phyloP scores from a whole-genome alignment of 2,888 invertebrate species.

The Octonoba sinensis region DNA sequence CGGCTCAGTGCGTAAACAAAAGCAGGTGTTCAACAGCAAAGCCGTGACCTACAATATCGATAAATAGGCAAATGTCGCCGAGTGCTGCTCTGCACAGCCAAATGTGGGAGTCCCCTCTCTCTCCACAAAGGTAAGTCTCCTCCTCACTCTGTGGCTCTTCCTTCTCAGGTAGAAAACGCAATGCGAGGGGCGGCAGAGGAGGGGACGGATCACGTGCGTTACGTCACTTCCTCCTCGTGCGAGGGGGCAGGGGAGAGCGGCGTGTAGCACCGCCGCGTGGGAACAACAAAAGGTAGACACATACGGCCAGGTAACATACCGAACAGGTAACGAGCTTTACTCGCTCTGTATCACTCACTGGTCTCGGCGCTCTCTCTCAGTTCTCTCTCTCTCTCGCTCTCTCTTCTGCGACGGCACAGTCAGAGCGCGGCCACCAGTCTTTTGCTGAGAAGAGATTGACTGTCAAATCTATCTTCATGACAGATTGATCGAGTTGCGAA shows the following conservation, averaged over 20 bases:
- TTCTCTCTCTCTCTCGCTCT: slow-evolving; percentile 14
- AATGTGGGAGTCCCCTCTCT: slow-evolving; percentile 8
- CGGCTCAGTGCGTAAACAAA: no score
- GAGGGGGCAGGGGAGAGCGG: slow-evolving; percentile 21
- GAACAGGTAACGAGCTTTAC: slow-evolving; percentile 41
- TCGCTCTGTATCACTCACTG: slow-evolving; percentile 18
- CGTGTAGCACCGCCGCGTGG: slow-evolving; percentile 47
- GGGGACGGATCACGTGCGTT: slow-evolving; percentile 45
- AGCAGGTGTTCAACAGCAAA: no score
- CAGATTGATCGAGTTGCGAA: no score
- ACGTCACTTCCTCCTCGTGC: slow-evolving; percentile 55
- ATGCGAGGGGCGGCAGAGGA: no score
- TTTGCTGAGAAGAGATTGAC: no score
- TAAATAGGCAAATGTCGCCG: slow-evolving; percentile 15
- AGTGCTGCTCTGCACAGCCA: not conserved
- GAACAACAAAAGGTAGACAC: slow-evolving; percentile 62
- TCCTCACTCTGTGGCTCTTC: slow-evolving; percentile 3
- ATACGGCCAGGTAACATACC: slow-evolving; percentile 55
- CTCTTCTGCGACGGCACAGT: not conserved
- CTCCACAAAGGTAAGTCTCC: slow-evolving; percentile 10
- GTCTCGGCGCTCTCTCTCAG: not conserved
- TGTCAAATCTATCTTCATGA: no score
- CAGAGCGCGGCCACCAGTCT: no score
- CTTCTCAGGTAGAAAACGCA: slow-evolving; percentile 19
- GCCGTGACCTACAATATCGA: no score